Evolutionary conservation across 2,797 vertebrate genomes (phyloP).

Genomic region (Limosa lapponica): DNA sequence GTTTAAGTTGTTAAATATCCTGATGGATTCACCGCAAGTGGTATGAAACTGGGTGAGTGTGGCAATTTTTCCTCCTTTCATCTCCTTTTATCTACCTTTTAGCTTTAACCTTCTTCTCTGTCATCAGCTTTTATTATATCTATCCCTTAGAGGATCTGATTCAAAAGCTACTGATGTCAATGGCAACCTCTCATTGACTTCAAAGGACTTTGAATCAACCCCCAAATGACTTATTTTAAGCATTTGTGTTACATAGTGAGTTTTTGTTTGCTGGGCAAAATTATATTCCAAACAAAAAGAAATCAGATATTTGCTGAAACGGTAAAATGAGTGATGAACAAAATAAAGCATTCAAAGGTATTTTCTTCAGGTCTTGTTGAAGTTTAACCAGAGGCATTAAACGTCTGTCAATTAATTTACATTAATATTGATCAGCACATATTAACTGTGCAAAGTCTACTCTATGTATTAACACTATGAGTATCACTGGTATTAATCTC

Average conservation of each 20-base stretch:
- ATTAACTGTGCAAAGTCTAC: neutral
- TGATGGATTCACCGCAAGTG: neutral
- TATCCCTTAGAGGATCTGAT: neutral
- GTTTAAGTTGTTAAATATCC: constrained; percentile 3
- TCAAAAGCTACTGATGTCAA: constrained; percentile 16
- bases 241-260: neutral
- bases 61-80: neutral
- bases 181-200: constrained; percentile 32
- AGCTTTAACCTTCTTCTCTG: constrained; percentile 8
- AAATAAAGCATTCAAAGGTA: neutral
- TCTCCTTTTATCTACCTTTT: constrained; percentile 24
- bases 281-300: neutral
- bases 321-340: neutral
- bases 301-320: neutral
- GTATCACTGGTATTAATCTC: neutral
- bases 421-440: neutral
- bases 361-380: neutral
- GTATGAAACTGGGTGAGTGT: neutral
- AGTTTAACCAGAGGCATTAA: neutral
- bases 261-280: neutral
- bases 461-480: neutral
- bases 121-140: constrained; percentile 14
- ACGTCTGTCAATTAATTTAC: neutral
- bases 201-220: neutral
- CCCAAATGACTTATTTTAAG: neutral